Evolutionary conservation across 2,888 invertebrate species (phyloP).

Genomic region (Bombylius discolor): DNA sequence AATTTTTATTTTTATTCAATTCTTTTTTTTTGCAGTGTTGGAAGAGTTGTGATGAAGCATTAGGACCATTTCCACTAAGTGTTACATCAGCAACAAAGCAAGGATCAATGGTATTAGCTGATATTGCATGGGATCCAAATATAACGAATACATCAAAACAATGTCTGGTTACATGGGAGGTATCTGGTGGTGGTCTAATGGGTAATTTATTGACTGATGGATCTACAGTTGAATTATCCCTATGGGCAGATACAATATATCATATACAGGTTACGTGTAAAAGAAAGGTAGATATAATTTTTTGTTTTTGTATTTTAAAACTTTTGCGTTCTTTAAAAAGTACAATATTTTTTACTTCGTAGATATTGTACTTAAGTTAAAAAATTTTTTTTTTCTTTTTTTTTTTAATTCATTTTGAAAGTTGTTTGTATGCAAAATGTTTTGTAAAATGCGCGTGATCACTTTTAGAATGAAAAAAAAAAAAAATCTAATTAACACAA

Average conservation of each 20-base stretch:
- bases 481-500: too few relatives aligned
- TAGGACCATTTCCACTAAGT: slow-evolving; percentile 25
- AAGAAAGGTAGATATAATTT: slow-evolving; percentile 25
- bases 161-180: slow-evolving; percentile 73
- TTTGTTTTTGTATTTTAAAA: too few relatives aligned
- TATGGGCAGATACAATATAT: slow-evolving; percentile 70
- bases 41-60: slow-evolving; percentile 27
- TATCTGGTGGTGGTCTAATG: slow-evolving; percentile 66
- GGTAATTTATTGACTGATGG: slow-evolving; percentile 72
- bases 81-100: slow-evolving; percentile 25
- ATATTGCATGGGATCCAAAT: slow-evolving; percentile 27
- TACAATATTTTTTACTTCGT: too few relatives aligned
- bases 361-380: too few relatives aligned
- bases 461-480: too few relatives aligned
- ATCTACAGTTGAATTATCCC: slow-evolving; percentile 61
- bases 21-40: slow-evolving; percentile 22
- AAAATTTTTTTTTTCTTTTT: too few relatives aligned
- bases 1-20: neutral
- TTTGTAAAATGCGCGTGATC: too few relatives aligned
- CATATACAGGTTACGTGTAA: slow-evolving; percentile 56
- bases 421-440: too few relatives aligned
- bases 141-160: slow-evolving; percentile 34
- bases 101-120: slow-evolving; percentile 25
- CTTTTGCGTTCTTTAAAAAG: too few relatives aligned
- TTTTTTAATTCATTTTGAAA: too few relatives aligned